Evolutionary conservation across 2,113 vertebrate genomes (phyloP), one percentile per base, ranked within the genome.

Genomic region (Gasterosteus nipponicus): DNA sequence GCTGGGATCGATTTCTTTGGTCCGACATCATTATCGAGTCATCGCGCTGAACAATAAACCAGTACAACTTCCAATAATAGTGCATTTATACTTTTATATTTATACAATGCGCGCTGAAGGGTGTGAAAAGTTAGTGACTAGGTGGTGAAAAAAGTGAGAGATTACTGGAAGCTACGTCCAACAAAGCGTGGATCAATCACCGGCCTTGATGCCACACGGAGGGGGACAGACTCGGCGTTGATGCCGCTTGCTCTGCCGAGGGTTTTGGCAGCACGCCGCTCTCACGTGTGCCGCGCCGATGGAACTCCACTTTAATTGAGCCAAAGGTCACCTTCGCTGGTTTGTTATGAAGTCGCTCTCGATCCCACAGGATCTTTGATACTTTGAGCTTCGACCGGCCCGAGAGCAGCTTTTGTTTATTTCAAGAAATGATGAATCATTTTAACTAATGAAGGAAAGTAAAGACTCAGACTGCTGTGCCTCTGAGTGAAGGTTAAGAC

Each of bases 401-500:
- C 14, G 26, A 57, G 14, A 57, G 22, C 16, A 35, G 7, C 12
- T 15, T 39, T 14, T 12, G 1, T 12, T 38, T 38, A 38, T 38
- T 38, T 38, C 7, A 38, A 38, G 35, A 38, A 38, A 38, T 26
- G 22, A 26, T 26, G 22, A 19, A 10, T 7, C 39, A 19, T 5
- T 42, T 4, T 11, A 11, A 29, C 15, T 14, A 22, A 7, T 15
- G 22, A 31, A 44, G 33, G 29, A 18, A 22, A 22, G 29, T 71
- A 16, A 35, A 5, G n/a, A 16, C 22, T 19, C 26, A 26, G 22
- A 26, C 22, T 1, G 22, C 22, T 26, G 22, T 26, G 22, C 22
- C 22, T 6, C 54, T 47, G 31, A 44, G 33, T 75, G 46, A 67
- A 80, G 64, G 26, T 71, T 61, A 46, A 10, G 35, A 31, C 19